Conservation (phyloP, 2,113 vertebrate species). For the Salvelinus fontinalis region DNA sequence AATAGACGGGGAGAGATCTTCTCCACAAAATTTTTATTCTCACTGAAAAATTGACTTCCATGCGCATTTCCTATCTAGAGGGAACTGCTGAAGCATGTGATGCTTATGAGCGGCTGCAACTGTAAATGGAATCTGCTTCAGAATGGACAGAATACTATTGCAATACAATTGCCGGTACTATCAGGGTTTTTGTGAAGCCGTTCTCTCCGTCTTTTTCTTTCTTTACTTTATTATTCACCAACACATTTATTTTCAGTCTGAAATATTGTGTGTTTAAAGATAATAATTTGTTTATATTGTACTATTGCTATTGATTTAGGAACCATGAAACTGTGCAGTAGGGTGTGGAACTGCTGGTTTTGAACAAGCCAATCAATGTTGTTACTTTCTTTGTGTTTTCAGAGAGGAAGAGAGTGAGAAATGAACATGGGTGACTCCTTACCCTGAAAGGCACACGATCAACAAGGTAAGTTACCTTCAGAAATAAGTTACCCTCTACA, state of each 20-base stretch:
- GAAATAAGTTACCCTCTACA: constrained; percentile 6
- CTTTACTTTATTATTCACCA: neutral
- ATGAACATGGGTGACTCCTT: constrained; percentile 2
- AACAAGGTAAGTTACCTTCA: constrained; percentile 51
- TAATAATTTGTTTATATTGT: constrained; percentile 9
- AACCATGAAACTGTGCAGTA: neutral
- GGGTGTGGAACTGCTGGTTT: constrained; percentile 9
- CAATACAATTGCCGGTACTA: constrained; percentile 11
- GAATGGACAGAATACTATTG: constrained; percentile 17
- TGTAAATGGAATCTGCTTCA: neutral
- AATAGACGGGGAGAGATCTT: constrained; percentile 14
- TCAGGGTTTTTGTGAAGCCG: neutral
- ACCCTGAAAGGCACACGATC: constrained; percentile 21
- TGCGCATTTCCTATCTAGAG: neutral
- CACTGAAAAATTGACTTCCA: neutral
- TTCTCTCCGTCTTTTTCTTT: constrained; percentile 9
- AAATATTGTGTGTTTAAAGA: neutral
- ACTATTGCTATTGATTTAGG: neutral
- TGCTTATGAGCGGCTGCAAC: constrained; percentile 17
- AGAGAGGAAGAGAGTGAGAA: constrained; percentile 8
- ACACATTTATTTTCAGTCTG: neutral
- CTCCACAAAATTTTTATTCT: neutral
- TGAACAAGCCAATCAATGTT: constrained; percentile 21
- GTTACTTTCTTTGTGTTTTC: constrained; percentile 46
- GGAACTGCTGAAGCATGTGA: constrained; percentile 30